Base-by-base conservation (phyloP, 2,797 vertebrate species). In the Danio albolineatus region DNA sequence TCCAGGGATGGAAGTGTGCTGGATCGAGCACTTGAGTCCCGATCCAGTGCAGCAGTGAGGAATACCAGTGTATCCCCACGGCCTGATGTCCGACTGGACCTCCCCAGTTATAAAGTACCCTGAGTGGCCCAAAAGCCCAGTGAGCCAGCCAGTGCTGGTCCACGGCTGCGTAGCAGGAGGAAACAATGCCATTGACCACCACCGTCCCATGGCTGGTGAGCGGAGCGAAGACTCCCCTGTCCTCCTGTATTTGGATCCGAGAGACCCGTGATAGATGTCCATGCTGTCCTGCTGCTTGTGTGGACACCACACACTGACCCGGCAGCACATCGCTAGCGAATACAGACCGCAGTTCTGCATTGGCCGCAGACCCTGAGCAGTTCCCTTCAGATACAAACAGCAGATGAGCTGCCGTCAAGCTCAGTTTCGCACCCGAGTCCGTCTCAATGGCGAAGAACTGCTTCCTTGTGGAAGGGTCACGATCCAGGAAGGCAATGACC, bases 51-150 rank as follows among this genome's bases (percentile, higher is more conserved):
- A 99, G 94, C 84, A 96, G 89, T 88, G 89, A 85, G 8, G 97
- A 93, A 90, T 98, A 99, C 97, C 98, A 99, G 91, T 98, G 97
- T 79, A 98, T 84, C 0, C 97, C 96, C 0, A 95, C 89, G 1
- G 76, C 91, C 69, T 92, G 94, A 4, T 73, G 87, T 85, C 94
- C 91, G 77, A 87, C 85, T 1, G 89, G 87, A 7, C 91, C 90
- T 4, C 88, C 84, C 79, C 96, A 90, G 83, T 90, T 90, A 87
- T 95, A 93, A 86, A 97, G 92, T 76, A 96, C 93, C 84, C 96
- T 92, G 72, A 99, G 89, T 0, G 98, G 97, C 89, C 94, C 95
- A 76, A 98, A 95, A 51, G 90, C 95, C 93, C 95, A 84, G 87
- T 98, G 97, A 19, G 97, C 96, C 86, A 98, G 88, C 66, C 72